Percentiles rank a stretch among this genome's conserved stretches.
Conservation (phyloP, 2,888 invertebrate genomes). For the Sisyra nigra region DNA sequence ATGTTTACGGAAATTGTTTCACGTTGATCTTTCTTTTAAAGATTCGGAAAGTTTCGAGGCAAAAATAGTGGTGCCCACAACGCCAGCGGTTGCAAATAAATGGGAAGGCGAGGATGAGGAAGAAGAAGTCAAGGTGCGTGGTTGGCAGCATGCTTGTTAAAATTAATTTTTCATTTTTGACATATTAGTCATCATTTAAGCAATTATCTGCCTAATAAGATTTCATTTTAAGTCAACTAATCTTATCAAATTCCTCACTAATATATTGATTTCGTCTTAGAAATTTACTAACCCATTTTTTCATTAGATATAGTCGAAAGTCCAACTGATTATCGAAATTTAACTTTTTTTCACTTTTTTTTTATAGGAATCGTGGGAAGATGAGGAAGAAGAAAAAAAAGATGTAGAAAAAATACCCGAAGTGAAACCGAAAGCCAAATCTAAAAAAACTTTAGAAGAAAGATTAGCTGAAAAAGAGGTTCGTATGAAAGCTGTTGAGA, state of each 20-base stretch:
- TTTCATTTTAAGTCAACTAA: too few species aligned
- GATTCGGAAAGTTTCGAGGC: conserved; percentile 59
- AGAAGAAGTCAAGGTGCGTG: conserved; percentile 62
- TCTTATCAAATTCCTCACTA: too few species aligned
- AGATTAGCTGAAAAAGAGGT: conserved; percentile 85
- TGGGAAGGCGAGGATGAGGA: conserved; percentile 86
- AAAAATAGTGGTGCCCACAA: conserved; percentile 40
- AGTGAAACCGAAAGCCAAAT: conserved; percentile 45
- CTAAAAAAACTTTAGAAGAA: conserved; percentile 58
- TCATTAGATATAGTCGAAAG: not conserved
- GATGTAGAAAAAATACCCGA: conserved; percentile 44
- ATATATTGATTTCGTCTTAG: too few species aligned
- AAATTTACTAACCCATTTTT: too few species aligned
- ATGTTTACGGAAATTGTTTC: not conserved
- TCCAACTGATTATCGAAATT: not conserved
- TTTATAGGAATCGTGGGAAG: conserved; percentile 84
- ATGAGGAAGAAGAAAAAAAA: conserved; percentile 67
- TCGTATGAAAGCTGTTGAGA: too few species aligned
- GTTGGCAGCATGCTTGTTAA: conserved; percentile 9
- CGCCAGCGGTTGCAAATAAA: conserved; percentile 39
- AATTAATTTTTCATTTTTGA: conserved; percentile 4
- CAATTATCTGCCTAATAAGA: not conserved
- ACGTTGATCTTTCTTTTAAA: conserved; percentile 22
- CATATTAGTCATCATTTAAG: conserved; percentile 13
- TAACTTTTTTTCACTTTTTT: not conserved